Percentiles rank a stretch among this genome's conserved stretches.
Conservation (phyloP, 2,113 vertebrate species). For the Cygnus buccinator region DNA sequence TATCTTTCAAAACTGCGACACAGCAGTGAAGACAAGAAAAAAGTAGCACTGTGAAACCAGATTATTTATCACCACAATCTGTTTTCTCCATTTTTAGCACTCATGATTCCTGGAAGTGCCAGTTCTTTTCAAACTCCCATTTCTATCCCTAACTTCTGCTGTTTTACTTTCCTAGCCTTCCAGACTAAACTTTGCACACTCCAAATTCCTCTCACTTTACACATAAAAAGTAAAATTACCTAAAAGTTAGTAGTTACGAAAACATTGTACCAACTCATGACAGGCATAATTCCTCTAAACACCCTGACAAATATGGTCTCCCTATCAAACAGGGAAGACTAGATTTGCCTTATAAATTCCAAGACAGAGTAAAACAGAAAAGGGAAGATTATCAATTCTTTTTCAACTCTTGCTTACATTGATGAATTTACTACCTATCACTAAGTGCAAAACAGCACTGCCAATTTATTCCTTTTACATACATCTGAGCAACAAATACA, state of each 20-base stretch:
- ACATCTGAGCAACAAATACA: background rate
- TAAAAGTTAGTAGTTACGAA: background rate
- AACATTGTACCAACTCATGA: background rate
- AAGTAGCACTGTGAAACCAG: background rate
- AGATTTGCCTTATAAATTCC: background rate
- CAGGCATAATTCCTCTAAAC: background rate
- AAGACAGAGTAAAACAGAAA: background rate
- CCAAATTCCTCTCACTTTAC: background rate
- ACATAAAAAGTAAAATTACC: background rate
- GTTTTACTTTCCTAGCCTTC: background rate
- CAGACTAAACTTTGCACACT: background rate
- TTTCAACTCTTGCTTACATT: background rate
- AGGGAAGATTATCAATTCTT: background rate
- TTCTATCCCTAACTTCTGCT: background rate
- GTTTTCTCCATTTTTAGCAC: background rate
- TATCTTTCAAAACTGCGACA: background rate
- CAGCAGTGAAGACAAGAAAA: background rate
- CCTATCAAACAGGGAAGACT: background rate
- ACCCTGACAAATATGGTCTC: background rate
- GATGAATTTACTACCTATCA: background rate
- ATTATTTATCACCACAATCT: background rate
- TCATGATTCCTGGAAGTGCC: background rate
- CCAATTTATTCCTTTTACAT: background rate
- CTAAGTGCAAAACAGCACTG: background rate
- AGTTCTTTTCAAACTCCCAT: background rate